These are phyloP conservation scores for Chloroclysta siterata DNA, from an alignment of 2,888 invertebrate species.

Conservation along the genomic window DNA sequence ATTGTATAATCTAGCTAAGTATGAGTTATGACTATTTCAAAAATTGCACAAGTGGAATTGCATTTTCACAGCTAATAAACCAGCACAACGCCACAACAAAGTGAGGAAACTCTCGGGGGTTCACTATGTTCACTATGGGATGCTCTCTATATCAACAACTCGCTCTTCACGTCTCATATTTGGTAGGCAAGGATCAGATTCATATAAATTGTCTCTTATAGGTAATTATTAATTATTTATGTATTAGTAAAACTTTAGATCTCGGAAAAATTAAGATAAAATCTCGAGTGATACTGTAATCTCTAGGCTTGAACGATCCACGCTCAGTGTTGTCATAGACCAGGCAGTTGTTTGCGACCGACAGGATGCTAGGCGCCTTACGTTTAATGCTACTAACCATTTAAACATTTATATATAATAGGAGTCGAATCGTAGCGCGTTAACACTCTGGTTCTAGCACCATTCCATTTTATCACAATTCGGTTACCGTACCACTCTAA, in stretches of 20 bases:
- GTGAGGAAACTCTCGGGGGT: conserved; percentile 68
- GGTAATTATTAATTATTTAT: conserved; percentile 66
- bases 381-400: conserved; percentile 79
- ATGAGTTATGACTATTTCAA: conserved; percentile 83
- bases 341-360: conserved; percentile 67
- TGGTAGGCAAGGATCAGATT: conserved; percentile 76
- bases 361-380: conserved; percentile 82
- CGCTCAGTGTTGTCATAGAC: conserved; percentile 61
- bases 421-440: conserved; percentile 85
- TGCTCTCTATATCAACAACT: conserved; percentile 60
- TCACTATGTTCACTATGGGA: conserved; percentile 64
- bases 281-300: conserved; percentile 85
- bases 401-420: conserved; percentile 81
- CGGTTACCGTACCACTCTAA: conserved; percentile 86
- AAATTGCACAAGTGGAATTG: conserved; percentile 85
- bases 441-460: conserved; percentile 86
- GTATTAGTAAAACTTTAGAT: conserved; percentile 80
- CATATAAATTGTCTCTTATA: conserved; percentile 73
- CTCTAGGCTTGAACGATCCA: conserved; percentile 68
- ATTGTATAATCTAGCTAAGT: conserved; percentile 80
- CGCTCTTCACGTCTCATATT: conserved; percentile 64
- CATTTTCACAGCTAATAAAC: conserved; percentile 82
- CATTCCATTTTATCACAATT: conserved; percentile 86
- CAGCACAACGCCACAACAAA: conserved; percentile 70
- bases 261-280: conserved; percentile 74